phyloP scores from a whole-genome alignment of 1,140 invertebrate species.

The Drosophila ohnishii region DNA sequence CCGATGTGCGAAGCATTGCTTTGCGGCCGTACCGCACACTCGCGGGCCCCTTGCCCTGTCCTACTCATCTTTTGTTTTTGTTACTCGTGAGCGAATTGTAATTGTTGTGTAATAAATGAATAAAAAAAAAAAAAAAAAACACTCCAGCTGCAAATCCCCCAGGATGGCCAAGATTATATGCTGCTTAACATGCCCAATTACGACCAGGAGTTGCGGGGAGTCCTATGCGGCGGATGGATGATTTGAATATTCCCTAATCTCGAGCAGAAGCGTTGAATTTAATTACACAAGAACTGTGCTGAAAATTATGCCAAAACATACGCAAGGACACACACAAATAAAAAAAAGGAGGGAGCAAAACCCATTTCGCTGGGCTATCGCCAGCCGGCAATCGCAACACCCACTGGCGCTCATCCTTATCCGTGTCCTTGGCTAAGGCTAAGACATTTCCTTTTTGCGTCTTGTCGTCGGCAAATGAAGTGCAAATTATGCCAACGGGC shows the following conservation, averaged over 20 bases:
- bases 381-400: constrained; percentile 32
- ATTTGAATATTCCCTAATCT: constrained; percentile 25
- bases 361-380: constrained; percentile 55
- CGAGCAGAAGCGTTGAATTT: constrained; percentile 34
- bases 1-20: no score
- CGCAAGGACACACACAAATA: constrained; percentile 33
- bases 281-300: constrained; percentile 41
- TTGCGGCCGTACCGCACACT: no score
- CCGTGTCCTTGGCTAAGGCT: constrained; percentile 43
- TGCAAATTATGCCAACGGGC: constrained; percentile 70
- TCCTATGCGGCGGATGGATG: background rate
- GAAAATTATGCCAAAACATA: constrained; percentile 67
- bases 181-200: constrained; percentile 52
- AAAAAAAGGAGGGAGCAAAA: constrained; percentile 23
- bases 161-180: constrained; percentile 32
- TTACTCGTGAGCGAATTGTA: no score
- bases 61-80: no score
- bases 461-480: constrained; percentile 57
- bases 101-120: no score
- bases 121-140: no score
- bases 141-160: constrained; percentile 21
- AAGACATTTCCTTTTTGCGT: constrained; percentile 52
- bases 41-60: no score
- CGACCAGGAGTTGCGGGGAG: constrained; percentile 4
- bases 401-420: constrained; percentile 27